phyloP scores from a whole-genome alignment of 2,113 vertebrate genomes.

The Tretioscincus oriximinensis region DNA sequence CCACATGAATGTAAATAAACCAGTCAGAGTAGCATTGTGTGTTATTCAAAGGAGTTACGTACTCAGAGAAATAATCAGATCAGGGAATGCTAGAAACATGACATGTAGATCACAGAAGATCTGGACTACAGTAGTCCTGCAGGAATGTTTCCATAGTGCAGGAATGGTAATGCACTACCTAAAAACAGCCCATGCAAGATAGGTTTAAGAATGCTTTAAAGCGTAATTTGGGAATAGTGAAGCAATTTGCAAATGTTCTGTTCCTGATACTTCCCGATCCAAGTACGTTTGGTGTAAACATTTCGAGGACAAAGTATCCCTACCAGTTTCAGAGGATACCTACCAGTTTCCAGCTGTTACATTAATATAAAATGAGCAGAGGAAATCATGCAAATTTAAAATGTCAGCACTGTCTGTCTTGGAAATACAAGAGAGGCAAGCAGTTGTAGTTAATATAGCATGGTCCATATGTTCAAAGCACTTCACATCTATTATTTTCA shows the following conservation, averaged over 20 bases:
- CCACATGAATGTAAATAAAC: not conserved
- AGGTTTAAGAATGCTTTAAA: no score
- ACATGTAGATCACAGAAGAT: no score
- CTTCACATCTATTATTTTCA: not conserved
- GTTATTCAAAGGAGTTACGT: not conserved
- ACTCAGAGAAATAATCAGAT: not conserved
- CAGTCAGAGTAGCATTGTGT: not conserved
- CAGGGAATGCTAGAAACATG: not conserved
- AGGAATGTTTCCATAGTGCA: no score
- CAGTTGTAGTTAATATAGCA: not conserved
- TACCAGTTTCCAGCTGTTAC: no score
- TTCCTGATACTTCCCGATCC: no score
- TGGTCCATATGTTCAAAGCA: not conserved
- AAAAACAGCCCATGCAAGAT: no score
- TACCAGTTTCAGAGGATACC: not conserved
- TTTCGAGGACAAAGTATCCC: not conserved
- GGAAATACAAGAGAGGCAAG: not conserved
- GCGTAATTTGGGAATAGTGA: no score
- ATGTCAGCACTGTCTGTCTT: not conserved
- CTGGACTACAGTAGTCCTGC: no score
- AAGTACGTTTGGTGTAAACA: no score
- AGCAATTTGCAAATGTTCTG: no score
- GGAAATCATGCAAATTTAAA: not conserved
- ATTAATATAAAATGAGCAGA: not conserved
- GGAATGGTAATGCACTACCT: no score